Percentiles rank a stretch among this genome's conserved stretches.
Evolutionary conservation across 2,888 invertebrate genomes (phyloP).

Genomic region (Anorthoa munda): DNA sequence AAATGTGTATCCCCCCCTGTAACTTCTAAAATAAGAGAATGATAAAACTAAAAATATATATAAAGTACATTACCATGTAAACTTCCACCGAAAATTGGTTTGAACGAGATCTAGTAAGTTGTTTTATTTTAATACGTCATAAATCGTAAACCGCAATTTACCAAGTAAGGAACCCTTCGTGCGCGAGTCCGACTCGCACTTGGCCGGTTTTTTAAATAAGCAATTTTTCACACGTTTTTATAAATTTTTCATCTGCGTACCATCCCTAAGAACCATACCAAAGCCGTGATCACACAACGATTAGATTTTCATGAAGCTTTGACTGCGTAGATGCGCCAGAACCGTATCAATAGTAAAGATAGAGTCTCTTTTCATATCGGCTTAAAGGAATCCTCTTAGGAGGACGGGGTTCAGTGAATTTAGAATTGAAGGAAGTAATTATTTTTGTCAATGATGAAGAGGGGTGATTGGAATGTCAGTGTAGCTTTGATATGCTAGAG

Average conservation of each 20-base stretch:
- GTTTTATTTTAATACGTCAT: too few relatives aligned
- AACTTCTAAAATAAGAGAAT: too few relatives aligned
- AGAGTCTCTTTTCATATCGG: constrained; percentile 31
- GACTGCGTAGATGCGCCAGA: constrained; percentile 73
- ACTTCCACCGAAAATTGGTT: too few relatives aligned
- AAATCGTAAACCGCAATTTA: too few relatives aligned
- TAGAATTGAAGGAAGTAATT: constrained; percentile 36
- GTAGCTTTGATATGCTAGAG: neutral
- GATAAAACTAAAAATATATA: too few relatives aligned
- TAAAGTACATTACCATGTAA: too few relatives aligned
- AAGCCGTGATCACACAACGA: constrained; percentile 84
- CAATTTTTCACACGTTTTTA: neutral
- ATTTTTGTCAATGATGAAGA: constrained; percentile 21
- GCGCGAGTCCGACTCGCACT: too few relatives aligned
- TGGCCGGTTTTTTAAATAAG: too few relatives aligned
- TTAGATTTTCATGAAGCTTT: constrained; percentile 89
- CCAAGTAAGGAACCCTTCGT: too few relatives aligned
- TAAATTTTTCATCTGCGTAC: constrained; percentile 1
- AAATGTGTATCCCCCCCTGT: too few relatives aligned
- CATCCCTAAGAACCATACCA: constrained; percentile 74
- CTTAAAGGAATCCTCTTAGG: constrained; percentile 45
- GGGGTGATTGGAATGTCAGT: neutral
- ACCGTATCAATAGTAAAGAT: constrained; percentile 73
- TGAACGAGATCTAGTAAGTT: too few relatives aligned
- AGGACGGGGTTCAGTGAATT: neutral